A percentile compares a stretch with the other conserved stretches of the same genome.
Evolutionary conservation across 2,113 vertebrate genomes (phyloP).

Genomic region (Periophthalmodon schlosseri): DNA sequence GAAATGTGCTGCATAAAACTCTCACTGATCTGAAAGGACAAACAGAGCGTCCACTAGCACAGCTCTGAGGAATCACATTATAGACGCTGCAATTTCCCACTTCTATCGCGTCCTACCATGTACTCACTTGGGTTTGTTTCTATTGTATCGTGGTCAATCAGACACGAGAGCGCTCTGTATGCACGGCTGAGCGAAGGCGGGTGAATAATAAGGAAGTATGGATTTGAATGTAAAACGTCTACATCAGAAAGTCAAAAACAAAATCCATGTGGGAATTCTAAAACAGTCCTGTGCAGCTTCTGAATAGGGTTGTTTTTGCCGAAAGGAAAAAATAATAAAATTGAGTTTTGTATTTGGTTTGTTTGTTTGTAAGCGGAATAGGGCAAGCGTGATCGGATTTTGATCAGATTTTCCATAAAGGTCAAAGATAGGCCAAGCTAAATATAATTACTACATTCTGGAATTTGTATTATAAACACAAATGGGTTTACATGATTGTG

Average conservation of each 20-base stretch:
- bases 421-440: not conserved
- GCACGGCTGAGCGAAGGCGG: not conserved
- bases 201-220: not conserved
- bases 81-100: not conserved
- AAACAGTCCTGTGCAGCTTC: not conserved
- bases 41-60: slow-evolving; percentile 4
- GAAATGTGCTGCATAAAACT: slow-evolving; percentile 10
- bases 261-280: not conserved
- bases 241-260: not conserved
- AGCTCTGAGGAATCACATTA: slow-evolving; percentile 12
- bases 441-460: not conserved
- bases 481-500: not conserved
- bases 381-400: not conserved
- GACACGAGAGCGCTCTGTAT: not conserved
- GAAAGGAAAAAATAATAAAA: not conserved
- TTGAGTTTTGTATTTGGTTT: not conserved
- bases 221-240: slow-evolving; percentile 8
- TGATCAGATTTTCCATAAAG: not conserved
- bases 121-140: not conserved
- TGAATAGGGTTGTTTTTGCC: not conserved
- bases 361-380: not conserved
- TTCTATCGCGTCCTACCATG: not conserved
- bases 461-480: not conserved
- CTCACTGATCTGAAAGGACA: not conserved
- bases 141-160: not conserved